These are phyloP conservation scores for Thymallus thymallus DNA, from an alignment of 2,113 vertebrate species.

Conservation along the genomic window DNA sequence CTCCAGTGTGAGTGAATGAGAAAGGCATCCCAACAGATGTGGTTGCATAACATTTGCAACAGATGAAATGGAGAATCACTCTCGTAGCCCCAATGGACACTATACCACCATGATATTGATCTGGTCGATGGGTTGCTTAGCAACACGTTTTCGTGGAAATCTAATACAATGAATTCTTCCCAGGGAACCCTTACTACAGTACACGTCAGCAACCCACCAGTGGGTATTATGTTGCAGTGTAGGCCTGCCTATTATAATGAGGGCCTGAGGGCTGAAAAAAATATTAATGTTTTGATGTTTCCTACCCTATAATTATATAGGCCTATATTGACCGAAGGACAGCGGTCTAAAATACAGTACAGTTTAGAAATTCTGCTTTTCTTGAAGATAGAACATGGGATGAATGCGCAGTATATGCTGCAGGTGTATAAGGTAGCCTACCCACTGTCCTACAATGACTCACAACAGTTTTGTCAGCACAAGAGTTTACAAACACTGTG, in stretches of 20 bases:
- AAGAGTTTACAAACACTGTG: no score
- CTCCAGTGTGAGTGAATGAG: background rate
- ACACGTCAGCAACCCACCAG: slow-evolving; percentile 62
- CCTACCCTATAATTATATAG: background rate
- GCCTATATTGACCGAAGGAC: background rate
- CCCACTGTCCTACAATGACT: background rate
- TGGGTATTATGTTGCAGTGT: slow-evolving; percentile 21
- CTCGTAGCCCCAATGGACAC: slow-evolving; percentile 37
- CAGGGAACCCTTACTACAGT: slow-evolving; percentile 36
- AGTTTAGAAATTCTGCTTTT: background rate
- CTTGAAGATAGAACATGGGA: background rate
- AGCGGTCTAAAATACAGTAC: background rate
- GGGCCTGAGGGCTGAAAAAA: no score
- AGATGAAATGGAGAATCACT: slow-evolving; percentile 59
- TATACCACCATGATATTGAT: slow-evolving; percentile 62
- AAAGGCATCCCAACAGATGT: slow-evolving; percentile 38
- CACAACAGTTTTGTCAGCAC: background rate
- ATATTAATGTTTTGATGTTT: background rate
- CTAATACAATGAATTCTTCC: slow-evolving; percentile 54
- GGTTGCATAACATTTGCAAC: slow-evolving; percentile 48
- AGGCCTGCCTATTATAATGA: background rate
- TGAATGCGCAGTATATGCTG: background rate
- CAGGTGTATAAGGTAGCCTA: background rate
- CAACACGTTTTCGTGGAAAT: slow-evolving; percentile 60
- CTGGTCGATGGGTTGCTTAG: slow-evolving; percentile 65